These are phyloP conservation scores for Oligia fasciuncula DNA, from an alignment of 2,888 invertebrate genomes.

Conservation along the genomic window DNA sequence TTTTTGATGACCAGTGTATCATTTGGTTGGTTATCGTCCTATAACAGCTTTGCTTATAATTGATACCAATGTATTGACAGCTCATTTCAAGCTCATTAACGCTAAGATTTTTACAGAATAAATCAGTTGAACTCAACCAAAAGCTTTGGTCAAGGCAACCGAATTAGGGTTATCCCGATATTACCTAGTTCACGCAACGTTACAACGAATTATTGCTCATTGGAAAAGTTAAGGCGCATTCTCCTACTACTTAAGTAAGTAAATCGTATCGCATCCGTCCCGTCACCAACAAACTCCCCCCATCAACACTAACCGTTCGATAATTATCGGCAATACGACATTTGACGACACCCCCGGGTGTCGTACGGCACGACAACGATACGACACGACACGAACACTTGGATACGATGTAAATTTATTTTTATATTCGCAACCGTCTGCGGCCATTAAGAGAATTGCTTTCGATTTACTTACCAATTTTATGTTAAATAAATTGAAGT, in stretches of 20 bases:
- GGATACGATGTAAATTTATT: slow-evolving; percentile 78
- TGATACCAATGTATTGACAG: too few species aligned
- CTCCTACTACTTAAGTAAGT: not conserved
- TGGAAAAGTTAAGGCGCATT: not conserved
- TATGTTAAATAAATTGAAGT: slow-evolving; percentile 63
- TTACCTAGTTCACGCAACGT: not conserved
- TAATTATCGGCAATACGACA: slow-evolving; percentile 70
- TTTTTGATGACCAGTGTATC: too few species aligned
- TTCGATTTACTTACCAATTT: slow-evolving; percentile 73
- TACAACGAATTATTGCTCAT: not conserved
- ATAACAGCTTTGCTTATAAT: too few species aligned
- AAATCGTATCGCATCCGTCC: slow-evolving; percentile 59
- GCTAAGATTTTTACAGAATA: too few species aligned
- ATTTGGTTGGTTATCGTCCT: too few species aligned
- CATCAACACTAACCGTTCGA: slow-evolving; percentile 68
- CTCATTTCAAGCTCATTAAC: too few species aligned
- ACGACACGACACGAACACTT: slow-evolving; percentile 65
- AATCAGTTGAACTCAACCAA: not conserved
- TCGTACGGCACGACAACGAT: slow-evolving; percentile 71
- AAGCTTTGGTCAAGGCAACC: not conserved
- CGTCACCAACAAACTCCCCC: slow-evolving; percentile 47
- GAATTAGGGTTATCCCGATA: not conserved
- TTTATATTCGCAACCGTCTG: slow-evolving; percentile 77
- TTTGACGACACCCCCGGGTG: slow-evolving; percentile 80
- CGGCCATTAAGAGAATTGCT: slow-evolving; percentile 80